A percentile compares a stretch with the other conserved stretches of the same genome.
phyloP scores from a whole-genome alignment of 2,888 invertebrate genomes.

The Philhelius pedissequus region DNA sequence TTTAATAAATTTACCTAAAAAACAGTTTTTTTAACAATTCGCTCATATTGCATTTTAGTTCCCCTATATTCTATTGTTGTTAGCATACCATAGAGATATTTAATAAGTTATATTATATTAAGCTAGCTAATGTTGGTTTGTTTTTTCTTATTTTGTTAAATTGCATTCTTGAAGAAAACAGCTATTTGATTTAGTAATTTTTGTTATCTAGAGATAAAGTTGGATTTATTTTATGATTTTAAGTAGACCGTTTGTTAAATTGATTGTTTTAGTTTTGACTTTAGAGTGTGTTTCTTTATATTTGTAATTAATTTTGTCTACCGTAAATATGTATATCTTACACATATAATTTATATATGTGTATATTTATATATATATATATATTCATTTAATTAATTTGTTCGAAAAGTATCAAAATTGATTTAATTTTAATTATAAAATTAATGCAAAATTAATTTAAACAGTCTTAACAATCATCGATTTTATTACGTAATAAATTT shows the following conservation, averaged over 20 bases:
- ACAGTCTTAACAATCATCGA: conserved; percentile 58
- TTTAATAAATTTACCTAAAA: conserved; percentile 58
- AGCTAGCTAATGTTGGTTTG: conserved; percentile 51
- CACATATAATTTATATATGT: conserved; percentile 7
- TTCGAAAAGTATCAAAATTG: conserved; percentile 43
- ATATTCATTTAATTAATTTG: neutral
- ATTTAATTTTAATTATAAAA: neutral
- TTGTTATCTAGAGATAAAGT: conserved; percentile 23
- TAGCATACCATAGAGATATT: conserved; percentile 23
- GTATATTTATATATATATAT: too few relatives aligned
- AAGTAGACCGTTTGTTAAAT: neutral
- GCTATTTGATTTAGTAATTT: conserved; percentile 42
- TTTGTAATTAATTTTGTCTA: neutral
- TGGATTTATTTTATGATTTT: conserved; percentile 22
- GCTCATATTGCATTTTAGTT: conserved; percentile 28
- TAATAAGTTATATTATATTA: conserved; percentile 43
- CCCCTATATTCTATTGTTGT: neutral
- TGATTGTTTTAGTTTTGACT: conserved; percentile 32
- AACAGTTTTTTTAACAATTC: conserved; percentile 61
- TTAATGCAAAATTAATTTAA: conserved; percentile 25
- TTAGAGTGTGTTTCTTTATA: neutral
- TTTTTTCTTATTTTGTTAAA: conserved; percentile 19
- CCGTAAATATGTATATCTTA: neutral
- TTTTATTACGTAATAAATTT: neutral
- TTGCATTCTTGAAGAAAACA: conserved; percentile 43